Conservation (phyloP, 2,888 invertebrate genomes). For the Microplitis manilae region DNA sequence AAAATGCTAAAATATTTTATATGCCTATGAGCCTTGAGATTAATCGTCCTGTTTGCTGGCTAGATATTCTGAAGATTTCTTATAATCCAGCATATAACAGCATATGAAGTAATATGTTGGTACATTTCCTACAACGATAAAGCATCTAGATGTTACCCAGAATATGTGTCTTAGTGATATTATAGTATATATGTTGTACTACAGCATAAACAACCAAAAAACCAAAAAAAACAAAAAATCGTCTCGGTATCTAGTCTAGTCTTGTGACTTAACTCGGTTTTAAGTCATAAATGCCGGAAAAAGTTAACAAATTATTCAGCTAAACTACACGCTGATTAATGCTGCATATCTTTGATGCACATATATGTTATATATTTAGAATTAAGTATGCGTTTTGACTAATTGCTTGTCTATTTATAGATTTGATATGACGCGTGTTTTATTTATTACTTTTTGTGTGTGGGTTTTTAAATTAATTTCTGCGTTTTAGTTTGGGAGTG, state of each 20-base stretch:
- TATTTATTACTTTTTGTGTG: too few relatives aligned
- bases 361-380: too few relatives aligned
- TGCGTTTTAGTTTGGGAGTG: too few relatives aligned
- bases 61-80: conserved; percentile 17
- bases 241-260: neutral
- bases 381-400: too few relatives aligned
- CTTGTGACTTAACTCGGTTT: neutral
- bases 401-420: too few relatives aligned
- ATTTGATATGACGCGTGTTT: too few relatives aligned
- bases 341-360: neutral
- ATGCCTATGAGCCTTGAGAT: conserved; percentile 25
- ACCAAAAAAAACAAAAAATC: neutral
- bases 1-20: conserved; percentile 7
- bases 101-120: conserved; percentile 12
- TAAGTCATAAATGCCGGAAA: neutral
- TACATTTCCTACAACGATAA: conserved; percentile 41
- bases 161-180: conserved; percentile 28
- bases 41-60: conserved; percentile 36
- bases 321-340: neutral
- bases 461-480: too few relatives aligned
- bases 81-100: conserved; percentile 19
- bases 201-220: neutral
- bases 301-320: neutral
- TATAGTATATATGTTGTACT: conserved; percentile 28
- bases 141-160: conserved; percentile 23